Conservation (phyloP, 2,797 vertebrate species). For the Avahi laniger region DNA sequence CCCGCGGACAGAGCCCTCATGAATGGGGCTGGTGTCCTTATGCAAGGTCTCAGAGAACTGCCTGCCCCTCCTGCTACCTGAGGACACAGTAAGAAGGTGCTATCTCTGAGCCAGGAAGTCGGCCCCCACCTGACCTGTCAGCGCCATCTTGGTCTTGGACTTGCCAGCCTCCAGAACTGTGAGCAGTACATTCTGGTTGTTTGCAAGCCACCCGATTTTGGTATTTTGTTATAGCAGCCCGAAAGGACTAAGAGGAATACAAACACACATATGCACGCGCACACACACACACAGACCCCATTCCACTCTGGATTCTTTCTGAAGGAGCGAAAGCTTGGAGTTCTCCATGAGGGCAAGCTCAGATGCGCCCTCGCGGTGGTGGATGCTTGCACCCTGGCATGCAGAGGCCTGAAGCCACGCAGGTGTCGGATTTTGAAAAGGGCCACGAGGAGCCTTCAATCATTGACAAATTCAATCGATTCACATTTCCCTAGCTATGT, state of each 20-base stretch:
- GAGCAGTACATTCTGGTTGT: neutral
- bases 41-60: neutral
- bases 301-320: neutral
- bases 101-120: neutral
- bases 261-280: no score
- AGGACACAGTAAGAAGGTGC: neutral
- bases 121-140: neutral
- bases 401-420: accelerated
- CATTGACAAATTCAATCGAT: neutral
- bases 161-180: neutral
- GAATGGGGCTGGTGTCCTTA: neutral
- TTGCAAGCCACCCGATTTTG: neutral
- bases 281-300: neutral
- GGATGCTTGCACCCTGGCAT: accelerated
- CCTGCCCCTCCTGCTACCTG: neutral
- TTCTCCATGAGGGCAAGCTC: neutral
- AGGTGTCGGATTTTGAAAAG: neutral
- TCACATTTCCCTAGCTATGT: neutral
- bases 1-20: accelerated
- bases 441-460: neutral
- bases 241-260: neutral
- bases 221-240: neutral
- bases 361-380: accelerated
- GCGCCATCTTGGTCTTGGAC: neutral
- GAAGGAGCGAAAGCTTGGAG: neutral